Evolutionary conservation across 1,140 invertebrate genomes (phyloP).

Genomic region (Papilio xuthus): DNA sequence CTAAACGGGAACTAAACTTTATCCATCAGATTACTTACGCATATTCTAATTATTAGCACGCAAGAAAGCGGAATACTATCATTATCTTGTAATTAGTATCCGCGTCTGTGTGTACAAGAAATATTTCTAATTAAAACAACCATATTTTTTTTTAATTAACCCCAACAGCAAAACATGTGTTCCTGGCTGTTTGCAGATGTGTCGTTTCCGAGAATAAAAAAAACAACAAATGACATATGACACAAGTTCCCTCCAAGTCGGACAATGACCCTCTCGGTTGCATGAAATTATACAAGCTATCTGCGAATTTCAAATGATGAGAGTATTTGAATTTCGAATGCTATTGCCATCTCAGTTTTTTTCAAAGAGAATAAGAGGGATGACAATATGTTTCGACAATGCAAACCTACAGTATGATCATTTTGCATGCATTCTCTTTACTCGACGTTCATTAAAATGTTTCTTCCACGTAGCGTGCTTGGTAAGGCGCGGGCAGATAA

Average conservation of each 20-base stretch:
- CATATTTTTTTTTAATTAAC: too few relatives aligned
- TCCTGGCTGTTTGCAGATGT: slow-evolving; percentile 8
- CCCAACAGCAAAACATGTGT: slow-evolving; percentile 8
- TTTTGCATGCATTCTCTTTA: slow-evolving; percentile 26
- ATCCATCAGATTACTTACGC: not conserved
- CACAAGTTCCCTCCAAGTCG: slow-evolving; percentile 6
- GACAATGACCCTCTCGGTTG: not conserved
- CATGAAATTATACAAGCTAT: not conserved
- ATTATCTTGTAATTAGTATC: not conserved
- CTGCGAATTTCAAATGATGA: not conserved
- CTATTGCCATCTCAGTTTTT: not conserved
- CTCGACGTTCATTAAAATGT: slow-evolving; percentile 8
- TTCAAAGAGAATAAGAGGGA: not conserved
- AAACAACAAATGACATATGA: slow-evolving; percentile 1
- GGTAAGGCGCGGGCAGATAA: slow-evolving; percentile 6
- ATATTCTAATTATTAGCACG: slow-evolving; percentile 4
- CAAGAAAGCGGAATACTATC: not conserved
- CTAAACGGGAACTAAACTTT: not conserved
- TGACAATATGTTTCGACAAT: not conserved
- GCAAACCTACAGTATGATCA: not conserved
- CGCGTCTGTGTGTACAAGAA: not conserved
- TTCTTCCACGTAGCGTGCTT: slow-evolving; percentile 31
- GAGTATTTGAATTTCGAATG: not conserved
- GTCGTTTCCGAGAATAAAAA: not conserved
- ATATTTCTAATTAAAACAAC: not conserved